Evolutionary conservation across 2,888 invertebrate species (phyloP), one percentile per base, ranked within the genome.

Genomic region (Lasioglossum zephyrum): DNA sequence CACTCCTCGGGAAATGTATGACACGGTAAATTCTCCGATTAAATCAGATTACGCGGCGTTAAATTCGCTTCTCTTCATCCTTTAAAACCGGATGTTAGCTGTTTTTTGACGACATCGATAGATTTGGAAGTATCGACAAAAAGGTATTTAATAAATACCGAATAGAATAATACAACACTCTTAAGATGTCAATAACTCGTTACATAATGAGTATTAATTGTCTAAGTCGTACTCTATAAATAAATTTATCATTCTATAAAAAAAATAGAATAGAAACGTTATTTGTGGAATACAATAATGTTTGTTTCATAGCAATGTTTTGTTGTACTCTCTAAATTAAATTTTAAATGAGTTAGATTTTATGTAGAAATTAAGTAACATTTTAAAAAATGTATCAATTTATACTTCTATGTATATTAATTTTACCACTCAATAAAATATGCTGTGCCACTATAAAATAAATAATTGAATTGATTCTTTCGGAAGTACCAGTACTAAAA

Each of bases 1-100:
- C 44, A 44, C 13, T 63, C 60, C 41, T 22, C 1, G 36, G n/a
- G 44, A 41, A 66, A 69, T 18, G 26, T n/a, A 36, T 36, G 49
- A 63, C 44, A 39, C 70, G 22, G n/a, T 77, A 63, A 57, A 80
- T 66, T 36, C 22, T 22, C 11, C 41, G 63, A 63, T 49, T 73
- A 73, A 78, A 53, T 47, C 31, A 39, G n/a, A 70, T 57, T 75
- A 70, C 31, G 0, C 22, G 22, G 57, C 16, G 41, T 63, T 80
- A 57, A 57, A 66, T 26, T 6, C 44, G 26, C n/a, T 53, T 53
- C 26, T 22, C 11, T 66, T 31, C 0, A 16, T 77, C 16, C 31
- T 75, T 80, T 31, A 39, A 73, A n/a, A 31, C 9, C 41, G n/a
- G 70, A n/a, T 22, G n/a, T 22, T 22, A n/a, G n/a, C 41, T 31